These are phyloP conservation scores for Labroides dimidiatus DNA, from an alignment of 2,797 vertebrate genomes.

Conservation along the genomic window DNA sequence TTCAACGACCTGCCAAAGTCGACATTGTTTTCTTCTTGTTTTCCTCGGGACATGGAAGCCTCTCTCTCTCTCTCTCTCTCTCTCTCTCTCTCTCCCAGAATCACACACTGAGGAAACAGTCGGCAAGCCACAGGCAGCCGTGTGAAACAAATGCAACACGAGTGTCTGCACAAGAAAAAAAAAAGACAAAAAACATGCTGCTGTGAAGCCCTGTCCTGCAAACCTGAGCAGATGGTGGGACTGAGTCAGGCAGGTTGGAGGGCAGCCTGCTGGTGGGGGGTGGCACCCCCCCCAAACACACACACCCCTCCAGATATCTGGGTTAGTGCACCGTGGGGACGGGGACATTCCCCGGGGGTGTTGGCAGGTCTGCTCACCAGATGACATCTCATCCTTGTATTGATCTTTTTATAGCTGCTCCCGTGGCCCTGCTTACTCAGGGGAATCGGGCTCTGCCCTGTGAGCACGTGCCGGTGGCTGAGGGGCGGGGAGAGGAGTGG, in stretches of 20 bases:
- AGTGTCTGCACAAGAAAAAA: constrained; percentile 54
- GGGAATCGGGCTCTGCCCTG: constrained; percentile 63
- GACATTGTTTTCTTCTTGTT: constrained; percentile 44
- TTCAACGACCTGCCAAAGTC: constrained; percentile 59
- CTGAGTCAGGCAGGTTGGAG: constrained; percentile 76
- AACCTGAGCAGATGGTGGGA: constrained; percentile 80
- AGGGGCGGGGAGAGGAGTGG: constrained; percentile 15
- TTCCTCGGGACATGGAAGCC: constrained; percentile 51
- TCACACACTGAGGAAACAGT: constrained; percentile 56
- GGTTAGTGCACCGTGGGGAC: constrained; percentile 70
- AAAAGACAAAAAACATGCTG: constrained; percentile 47
- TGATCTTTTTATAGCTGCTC: constrained; percentile 81
- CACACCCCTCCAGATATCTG: constrained; percentile 61
- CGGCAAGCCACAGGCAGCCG: constrained; percentile 65
- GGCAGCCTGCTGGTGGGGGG: constrained; percentile 55
- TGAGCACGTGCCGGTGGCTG: constrained; percentile 58
- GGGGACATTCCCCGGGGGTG: constrained; percentile 74
- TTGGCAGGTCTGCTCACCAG: constrained; percentile 84
- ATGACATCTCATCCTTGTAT: constrained; percentile 83
- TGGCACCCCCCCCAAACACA: constrained; percentile 7
- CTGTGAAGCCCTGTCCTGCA: constrained; percentile 61
- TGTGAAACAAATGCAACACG: constrained; percentile 71
- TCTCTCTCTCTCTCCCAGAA: constrained; percentile 38
- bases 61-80: too few relatives aligned
- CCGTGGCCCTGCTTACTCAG: constrained; percentile 64